Conservation (phyloP, 2,797 vertebrate species). For the Heterohyrax brucei region DNA sequence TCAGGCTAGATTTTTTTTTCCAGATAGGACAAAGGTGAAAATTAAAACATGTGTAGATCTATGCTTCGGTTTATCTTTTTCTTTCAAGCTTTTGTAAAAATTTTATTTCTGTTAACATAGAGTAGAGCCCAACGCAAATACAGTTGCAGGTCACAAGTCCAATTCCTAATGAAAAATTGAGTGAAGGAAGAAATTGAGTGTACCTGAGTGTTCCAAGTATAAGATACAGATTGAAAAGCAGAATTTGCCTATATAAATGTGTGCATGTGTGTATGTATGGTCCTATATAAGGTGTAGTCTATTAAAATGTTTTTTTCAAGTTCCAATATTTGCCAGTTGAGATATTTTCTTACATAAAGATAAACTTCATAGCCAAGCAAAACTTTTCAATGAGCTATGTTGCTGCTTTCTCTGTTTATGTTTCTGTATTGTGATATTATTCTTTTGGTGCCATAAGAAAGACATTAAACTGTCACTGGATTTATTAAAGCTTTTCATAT, state of each 20-base stretch:
- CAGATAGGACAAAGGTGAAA: not conserved
- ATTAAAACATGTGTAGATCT: not conserved
- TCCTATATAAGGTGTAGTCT: not conserved
- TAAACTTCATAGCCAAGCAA: not conserved
- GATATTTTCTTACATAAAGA: not conserved
- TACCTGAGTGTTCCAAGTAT: not conserved
- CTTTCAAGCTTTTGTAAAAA: not conserved
- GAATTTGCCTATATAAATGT: not conserved
- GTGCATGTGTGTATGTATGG: fast-evolving
- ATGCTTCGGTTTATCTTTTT: not conserved
- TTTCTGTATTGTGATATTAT: not conserved
- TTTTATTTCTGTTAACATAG: not conserved
- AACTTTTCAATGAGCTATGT: not conserved
- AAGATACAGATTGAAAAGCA: not conserved
- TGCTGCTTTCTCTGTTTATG: not conserved
- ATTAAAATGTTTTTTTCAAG: not conserved
- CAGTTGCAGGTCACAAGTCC: not conserved
- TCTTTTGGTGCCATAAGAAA: not conserved
- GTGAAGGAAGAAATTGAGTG: not conserved
- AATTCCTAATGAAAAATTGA: not conserved
- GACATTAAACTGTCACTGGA: not conserved
- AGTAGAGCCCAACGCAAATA: not conserved
- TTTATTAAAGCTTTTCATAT: not conserved
- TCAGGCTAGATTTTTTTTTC: not conserved
- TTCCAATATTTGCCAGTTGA: not conserved